Evolutionary conservation across 2,797 vertebrate genomes (phyloP).

Genomic region (Microcaecilia unicolor): DNA sequence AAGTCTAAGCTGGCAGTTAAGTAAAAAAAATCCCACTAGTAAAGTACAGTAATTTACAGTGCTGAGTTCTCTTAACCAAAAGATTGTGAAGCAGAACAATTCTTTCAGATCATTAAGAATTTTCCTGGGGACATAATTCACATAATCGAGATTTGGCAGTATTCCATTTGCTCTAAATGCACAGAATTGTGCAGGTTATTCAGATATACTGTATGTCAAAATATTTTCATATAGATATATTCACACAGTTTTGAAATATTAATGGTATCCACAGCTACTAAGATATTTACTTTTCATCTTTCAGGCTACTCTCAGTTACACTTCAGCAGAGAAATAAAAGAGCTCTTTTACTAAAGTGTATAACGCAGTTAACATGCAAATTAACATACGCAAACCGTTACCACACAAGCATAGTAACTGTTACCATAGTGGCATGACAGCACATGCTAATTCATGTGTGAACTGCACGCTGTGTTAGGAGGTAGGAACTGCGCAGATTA

Average conservation of each 20-base stretch:
- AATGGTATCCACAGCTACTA: not conserved
- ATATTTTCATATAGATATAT: not conserved
- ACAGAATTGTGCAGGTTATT: slow-evolving; percentile 7
- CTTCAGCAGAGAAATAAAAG: too few species aligned
- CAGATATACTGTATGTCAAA: slow-evolving; percentile 1
- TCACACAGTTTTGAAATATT: slow-evolving; percentile 4
- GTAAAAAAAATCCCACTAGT: not conserved
- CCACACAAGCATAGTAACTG: too few species aligned
- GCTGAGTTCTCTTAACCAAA: slow-evolving; percentile 4
- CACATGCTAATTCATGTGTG: too few species aligned
- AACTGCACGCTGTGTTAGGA: too few species aligned
- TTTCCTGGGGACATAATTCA: slow-evolving; percentile 23
- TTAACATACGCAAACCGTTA: too few species aligned
- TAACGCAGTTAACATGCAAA: too few species aligned
- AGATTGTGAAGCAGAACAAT: not conserved
- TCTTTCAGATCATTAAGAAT: slow-evolving; percentile 24
- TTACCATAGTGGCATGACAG: too few species aligned
- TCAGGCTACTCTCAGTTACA: too few species aligned
- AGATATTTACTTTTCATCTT: too few species aligned
- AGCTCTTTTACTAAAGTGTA: too few species aligned
- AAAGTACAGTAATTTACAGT: not conserved
- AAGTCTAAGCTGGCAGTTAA: too few species aligned
- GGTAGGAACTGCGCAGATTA: too few species aligned
- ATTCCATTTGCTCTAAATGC: not conserved
- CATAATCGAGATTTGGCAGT: slow-evolving; percentile 8